Base-by-base conservation (phyloP, 2,113 vertebrate genomes). In the Anser cygnoides region DNA sequence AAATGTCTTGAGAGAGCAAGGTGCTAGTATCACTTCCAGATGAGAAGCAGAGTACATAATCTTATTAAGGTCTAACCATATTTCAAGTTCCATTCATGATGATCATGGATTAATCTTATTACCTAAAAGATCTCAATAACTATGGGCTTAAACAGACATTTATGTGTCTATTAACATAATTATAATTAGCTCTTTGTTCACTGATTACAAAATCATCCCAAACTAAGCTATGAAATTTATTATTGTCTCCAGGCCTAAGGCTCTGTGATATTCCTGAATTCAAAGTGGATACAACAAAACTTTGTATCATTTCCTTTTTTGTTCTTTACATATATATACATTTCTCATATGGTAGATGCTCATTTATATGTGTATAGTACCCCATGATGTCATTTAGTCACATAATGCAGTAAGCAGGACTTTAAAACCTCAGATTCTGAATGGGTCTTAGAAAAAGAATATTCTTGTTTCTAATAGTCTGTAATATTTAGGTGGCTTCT, bases 21-120 rank as follows among this genome's bases (percentile, higher is more conserved):
- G 59, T 10, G 5, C 15, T 84, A 12, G 11, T 39, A 87, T 89
- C 4, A 0, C 26, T 82, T 84, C 44, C 84, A 89, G 71, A 89
- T 66, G 31, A 20, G 26, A 82, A 87, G 49, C 29, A 7, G 7
- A 91, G 76, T 80, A 65, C 37, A 55, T 70, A 87, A 85, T 74
- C 75, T 73, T 96, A 83, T 92, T 91, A 91, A 71, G 74, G 82
- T 44, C 13, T 70, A 89, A 91, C 57, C 20, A n/a, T 37, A 63
- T 54, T 89, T 76, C 74, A 92, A 65, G 62, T 85, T 91, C n/a
- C n/a, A 50, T 76, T 85, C 8, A 9, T 37, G 68, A n/a, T 62
- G 44, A 87, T 73, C 81, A 66, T 1, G 6, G 37, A 55, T 84
- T 95, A 89, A 93, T 35, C 2, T 71, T 17, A 84, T 92, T 95